Conservation (phyloP, 2,888 invertebrate genomes). For the Corbicula japonica region DNA sequence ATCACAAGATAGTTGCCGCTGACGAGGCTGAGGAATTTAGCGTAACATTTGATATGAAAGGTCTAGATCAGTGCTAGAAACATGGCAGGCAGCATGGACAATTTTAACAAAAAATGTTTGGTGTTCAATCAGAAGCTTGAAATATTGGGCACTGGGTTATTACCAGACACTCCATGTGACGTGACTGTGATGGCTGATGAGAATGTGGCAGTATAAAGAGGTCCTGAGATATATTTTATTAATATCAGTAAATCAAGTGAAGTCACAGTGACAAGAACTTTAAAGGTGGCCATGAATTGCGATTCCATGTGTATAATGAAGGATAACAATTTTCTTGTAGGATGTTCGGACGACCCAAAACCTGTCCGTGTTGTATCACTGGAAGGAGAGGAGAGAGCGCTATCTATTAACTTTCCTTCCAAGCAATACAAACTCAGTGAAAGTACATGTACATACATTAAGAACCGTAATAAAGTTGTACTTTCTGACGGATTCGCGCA, state of each 20-base stretch:
- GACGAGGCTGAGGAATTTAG: too few relatives aligned
- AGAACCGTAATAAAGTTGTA: slow-evolving; percentile 10
- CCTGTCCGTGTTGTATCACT: slow-evolving; percentile 20
- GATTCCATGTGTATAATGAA: slow-evolving; percentile 8
- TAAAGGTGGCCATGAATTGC: background rate
- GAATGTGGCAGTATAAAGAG: slow-evolving; percentile 2
- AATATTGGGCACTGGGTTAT: background rate
- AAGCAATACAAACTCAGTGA: background rate
- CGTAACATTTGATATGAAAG: too few relatives aligned
- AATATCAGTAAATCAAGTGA: slow-evolving; percentile 10
- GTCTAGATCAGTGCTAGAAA: too few relatives aligned
- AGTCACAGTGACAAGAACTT: slow-evolving; percentile 2
- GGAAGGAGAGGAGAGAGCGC: slow-evolving; percentile 17
- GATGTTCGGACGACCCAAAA: background rate
- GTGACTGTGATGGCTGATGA: slow-evolving; percentile 8
- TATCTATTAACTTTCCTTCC: slow-evolving; percentile 11
- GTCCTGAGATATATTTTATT: background rate
- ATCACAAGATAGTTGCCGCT: too few relatives aligned
- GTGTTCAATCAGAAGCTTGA: slow-evolving; percentile 9
- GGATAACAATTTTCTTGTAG: slow-evolving; percentile 13
- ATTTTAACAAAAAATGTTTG: slow-evolving; percentile 11
- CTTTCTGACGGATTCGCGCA: slow-evolving; percentile 14
- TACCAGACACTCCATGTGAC: background rate
- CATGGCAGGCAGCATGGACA: too few relatives aligned
- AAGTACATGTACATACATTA: slow-evolving; percentile 16